Evolutionary conservation across 37 sponge, comb jelly and placozoan species (phyloP).

Genomic region (Beroe ovata): DNA sequence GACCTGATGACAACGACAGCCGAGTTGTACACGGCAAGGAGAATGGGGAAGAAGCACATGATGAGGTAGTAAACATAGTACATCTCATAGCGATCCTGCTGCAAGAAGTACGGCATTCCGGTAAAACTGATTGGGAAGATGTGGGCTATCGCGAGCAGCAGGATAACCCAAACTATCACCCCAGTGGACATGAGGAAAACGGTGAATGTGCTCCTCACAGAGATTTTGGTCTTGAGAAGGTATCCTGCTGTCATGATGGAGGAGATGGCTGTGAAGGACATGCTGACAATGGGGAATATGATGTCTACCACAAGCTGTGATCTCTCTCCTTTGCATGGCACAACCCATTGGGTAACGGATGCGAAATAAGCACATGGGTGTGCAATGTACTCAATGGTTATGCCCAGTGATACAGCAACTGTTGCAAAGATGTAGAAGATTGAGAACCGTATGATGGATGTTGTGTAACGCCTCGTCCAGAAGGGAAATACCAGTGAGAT

Average conservation of each 20-base stretch:
- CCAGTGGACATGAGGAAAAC: slow-evolving; percentile 16
- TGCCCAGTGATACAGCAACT: neutral
- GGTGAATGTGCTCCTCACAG: slow-evolving; percentile 2
- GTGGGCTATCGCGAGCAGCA: neutral
- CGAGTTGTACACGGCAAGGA: slow-evolving; percentile 30
- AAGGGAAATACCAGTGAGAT: slow-evolving; percentile 6
- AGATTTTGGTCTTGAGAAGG: neutral
- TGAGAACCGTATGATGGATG: neutral
- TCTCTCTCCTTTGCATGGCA: slow-evolving; percentile 7
- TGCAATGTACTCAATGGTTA: neutral
- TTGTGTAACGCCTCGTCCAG: neutral
- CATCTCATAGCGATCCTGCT: slow-evolving; percentile 1
- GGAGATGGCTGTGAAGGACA: slow-evolving; percentile 29
- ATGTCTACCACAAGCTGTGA: neutral
- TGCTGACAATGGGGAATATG: slow-evolving; percentile 10
- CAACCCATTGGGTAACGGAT: slow-evolving; percentile 36
- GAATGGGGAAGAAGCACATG: slow-evolving; percentile 19
- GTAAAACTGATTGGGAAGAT: neutral
- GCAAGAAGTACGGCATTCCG: neutral
- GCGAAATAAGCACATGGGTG: neutral
- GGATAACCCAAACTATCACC: neutral
- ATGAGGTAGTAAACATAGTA: slow-evolving; percentile 29
- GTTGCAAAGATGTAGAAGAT: neutral
- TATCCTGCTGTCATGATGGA: neutral
- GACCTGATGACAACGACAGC: slow-evolving; percentile 6